Conservation (phyloP, 2,888 invertebrate genomes). For the Calameuta pallipes region DNA sequence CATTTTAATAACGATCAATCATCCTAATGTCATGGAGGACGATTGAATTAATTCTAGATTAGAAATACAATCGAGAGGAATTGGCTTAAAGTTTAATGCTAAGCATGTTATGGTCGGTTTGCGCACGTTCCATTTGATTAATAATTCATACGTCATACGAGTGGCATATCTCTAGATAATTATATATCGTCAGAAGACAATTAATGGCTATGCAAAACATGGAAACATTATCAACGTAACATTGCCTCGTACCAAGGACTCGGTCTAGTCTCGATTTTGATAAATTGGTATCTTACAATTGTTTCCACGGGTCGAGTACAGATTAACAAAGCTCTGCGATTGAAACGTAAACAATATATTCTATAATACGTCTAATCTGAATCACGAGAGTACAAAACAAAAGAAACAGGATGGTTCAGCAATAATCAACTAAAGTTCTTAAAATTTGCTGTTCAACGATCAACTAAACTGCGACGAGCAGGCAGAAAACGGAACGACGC, state of each 20-base stretch:
- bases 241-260: background rate
- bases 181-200: background rate
- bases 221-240: background rate
- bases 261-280: background rate
- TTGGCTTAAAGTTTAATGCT: background rate
- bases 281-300: background rate
- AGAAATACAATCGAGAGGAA: background rate
- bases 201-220: background rate
- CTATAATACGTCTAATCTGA: background rate
- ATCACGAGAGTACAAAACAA: background rate
- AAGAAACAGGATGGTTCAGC: background rate
- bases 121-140: background rate
- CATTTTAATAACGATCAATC: background rate
- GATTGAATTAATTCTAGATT: background rate
- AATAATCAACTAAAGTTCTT: background rate
- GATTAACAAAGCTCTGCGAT: background rate
- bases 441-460: background rate
- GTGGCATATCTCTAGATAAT: background rate
- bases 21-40: background rate
- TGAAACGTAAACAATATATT: background rate
- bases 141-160: background rate
- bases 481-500: background rate
- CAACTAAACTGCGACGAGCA: background rate
- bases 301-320: background rate
- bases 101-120: background rate